Base-by-base conservation (phyloP, 2,888 invertebrate genomes). In the Thymelicus sylvestris region DNA sequence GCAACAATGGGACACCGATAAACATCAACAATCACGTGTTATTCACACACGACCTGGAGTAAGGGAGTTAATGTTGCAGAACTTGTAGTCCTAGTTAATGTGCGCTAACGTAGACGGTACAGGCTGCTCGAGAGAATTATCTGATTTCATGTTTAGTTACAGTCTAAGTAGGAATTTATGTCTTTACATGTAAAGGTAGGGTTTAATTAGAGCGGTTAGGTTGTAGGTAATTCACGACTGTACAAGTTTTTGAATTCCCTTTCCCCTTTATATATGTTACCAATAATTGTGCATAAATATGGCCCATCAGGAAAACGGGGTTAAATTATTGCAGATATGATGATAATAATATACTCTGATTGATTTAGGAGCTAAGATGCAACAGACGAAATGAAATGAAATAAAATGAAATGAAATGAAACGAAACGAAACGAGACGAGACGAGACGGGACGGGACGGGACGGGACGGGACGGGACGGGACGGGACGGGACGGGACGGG, bases 41-140 rank as follows among this genome's bases (percentile, higher is more conserved):
- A 70, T 70, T 70, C 70, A 70, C 67, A 67, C 50, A 70, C 70
- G 60, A 60, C 60, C 70, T 70, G 70, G 64, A 60, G 38, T 64
- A 69, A 62, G 47, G 63, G 44, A 64, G 60, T 65, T 69, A 69
- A 64, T 69, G 64, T 69, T 64, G 31, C 47, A 60, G 70, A 65
- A 50, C 60, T 63, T 62, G 55, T 67, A 61, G 60, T 63, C 62
- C 68, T 68, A 68, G 68, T 68, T 68, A 68, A 68, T 68, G 68
- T 41, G 68, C 57, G 47, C 61, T 63, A 57, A 65, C 50, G 65
- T 59, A 24, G 55, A 15, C 41, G 44, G 61, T 70, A 70, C 70
- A 70, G 64, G 70, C 50, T 70, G 70, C 24, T 70, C 15, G 41
- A 52, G 50, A 38, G 48, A 67, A 41, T 61, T 67, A 61, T 61